Conservation (phyloP, 2,113 vertebrate genomes). For the Trinectes maculatus region DNA sequence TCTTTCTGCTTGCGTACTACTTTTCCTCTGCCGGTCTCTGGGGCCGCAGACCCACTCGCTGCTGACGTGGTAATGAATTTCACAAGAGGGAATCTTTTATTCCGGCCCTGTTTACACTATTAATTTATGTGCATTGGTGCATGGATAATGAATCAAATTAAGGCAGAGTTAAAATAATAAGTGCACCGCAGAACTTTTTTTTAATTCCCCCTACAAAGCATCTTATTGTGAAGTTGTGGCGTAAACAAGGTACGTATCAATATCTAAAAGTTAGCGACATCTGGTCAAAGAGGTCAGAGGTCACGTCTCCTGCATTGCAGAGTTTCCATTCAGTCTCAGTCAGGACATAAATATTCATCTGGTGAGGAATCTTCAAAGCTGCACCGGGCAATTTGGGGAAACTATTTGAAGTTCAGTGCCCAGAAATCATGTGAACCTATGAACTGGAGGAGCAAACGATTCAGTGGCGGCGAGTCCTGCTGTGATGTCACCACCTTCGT, state of each 20-base stretch:
- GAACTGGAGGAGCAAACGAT: not conserved
- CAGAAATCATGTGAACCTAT: slow-evolving; percentile 16
- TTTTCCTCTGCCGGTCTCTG: slow-evolving; percentile 64
- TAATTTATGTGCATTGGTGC: slow-evolving; percentile 73
- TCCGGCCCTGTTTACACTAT: slow-evolving; percentile 66
- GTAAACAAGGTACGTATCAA: slow-evolving; percentile 1
- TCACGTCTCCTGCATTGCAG: not conserved
- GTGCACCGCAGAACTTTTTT: slow-evolving; percentile 41
- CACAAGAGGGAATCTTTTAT: slow-evolving; percentile 64
- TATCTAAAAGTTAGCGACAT: no score
- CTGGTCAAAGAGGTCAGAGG: not conserved
- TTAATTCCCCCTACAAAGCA: slow-evolving; percentile 25
- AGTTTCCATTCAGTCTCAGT: slow-evolving; percentile 29
- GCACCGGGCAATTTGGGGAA: slow-evolving; percentile 33
- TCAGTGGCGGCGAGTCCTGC: not conserved
- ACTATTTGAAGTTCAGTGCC: slow-evolving; percentile 46
- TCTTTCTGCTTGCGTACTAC: slow-evolving; percentile 65
- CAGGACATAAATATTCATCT: slow-evolving; percentile 49
- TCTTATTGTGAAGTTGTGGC: slow-evolving; percentile 8
- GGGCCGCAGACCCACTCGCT: slow-evolving; percentile 55
- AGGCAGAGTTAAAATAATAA: slow-evolving; percentile 50
- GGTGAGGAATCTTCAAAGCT: slow-evolving; percentile 53
- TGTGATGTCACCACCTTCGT: not conserved
- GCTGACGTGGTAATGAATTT: slow-evolving; percentile 76
- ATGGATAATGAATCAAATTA: slow-evolving; percentile 68